Percentiles rank a stretch among this genome's conserved stretches.
Evolutionary conservation across 2,888 invertebrate genomes (phyloP).

Genomic region (Leptura quadrifasciata): DNA sequence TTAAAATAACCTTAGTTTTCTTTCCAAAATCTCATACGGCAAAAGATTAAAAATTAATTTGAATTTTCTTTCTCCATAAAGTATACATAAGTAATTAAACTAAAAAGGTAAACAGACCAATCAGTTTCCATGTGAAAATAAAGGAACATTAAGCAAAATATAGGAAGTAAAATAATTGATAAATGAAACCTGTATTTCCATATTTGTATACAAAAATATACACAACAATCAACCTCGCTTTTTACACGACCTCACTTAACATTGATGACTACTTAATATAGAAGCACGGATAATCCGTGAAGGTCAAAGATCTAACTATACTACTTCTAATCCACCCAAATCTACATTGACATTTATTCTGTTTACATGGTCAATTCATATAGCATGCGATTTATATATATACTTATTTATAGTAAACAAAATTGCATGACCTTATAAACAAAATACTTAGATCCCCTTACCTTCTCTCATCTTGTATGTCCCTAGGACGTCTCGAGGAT

Average conservation of each 20-base stretch:
- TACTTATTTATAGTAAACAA: neutral
- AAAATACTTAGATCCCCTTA: conserved; percentile 61
- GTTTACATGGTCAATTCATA: conserved; percentile 28
- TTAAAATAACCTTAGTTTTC: no score
- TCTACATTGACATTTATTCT: conserved; percentile 30
- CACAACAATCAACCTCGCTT: conserved; percentile 24
- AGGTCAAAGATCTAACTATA: conserved; percentile 41
- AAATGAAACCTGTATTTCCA: conserved; percentile 16
- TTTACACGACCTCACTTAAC: conserved; percentile 47
- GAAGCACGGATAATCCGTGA: conserved; percentile 40
- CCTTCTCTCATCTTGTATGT: conserved; percentile 76
- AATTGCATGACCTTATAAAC: neutral
- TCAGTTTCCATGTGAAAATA: neutral
- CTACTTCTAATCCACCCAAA: conserved; percentile 34
- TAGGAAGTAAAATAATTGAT: conserved; percentile 13
- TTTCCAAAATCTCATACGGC: no score
- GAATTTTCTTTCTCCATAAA: no score
- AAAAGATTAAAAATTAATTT: no score
- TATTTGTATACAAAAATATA: conserved; percentile 30
- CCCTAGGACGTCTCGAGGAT: conserved; percentile 65
- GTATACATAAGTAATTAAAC: no score
- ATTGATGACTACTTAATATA: conserved; percentile 45
- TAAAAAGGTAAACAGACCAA: neutral
- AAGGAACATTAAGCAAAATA: neutral
- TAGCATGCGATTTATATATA: conserved; percentile 15